Percentiles rank a stretch among this genome's conserved stretches.
These are phyloP conservation scores for Adelosebastes latens DNA, from an alignment of 2,797 vertebrate species.

Conservation along the genomic window DNA sequence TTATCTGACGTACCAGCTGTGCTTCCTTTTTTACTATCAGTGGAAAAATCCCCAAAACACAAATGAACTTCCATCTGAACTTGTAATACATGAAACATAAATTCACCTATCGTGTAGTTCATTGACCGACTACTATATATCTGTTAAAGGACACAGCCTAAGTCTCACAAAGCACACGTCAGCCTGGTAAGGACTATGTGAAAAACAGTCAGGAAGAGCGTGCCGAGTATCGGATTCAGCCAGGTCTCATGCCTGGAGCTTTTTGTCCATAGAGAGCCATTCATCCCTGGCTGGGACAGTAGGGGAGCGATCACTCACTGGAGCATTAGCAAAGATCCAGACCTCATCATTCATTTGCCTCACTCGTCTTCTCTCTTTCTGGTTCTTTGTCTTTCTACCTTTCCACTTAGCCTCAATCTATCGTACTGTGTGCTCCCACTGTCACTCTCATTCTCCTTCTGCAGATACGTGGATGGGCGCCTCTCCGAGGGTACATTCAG, in stretches of 20 bases:
- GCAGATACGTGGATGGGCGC: not conserved
- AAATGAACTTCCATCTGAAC: conserved; percentile 10
- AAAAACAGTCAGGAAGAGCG: conserved; percentile 63
- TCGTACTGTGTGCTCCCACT: not conserved
- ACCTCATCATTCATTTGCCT: conserved; percentile 57
- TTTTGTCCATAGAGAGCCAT: conserved; percentile 61
- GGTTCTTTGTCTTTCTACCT: conserved; percentile 16
- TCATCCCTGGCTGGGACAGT: conserved; percentile 54
- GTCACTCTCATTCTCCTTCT: not conserved
- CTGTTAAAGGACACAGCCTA: conserved; percentile 33
- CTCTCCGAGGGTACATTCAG: conserved; percentile 27
- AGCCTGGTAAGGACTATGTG: conserved; percentile 45
- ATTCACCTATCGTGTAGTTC: conserved; percentile 10
- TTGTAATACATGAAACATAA: conserved; percentile 31
- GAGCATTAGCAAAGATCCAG: conserved; percentile 66
- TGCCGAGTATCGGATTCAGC: conserved; percentile 54
- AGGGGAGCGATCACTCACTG: conserved; percentile 53
- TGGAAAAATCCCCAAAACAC: conserved; percentile 14
- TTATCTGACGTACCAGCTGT: not conserved
- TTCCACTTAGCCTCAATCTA: conserved; percentile 35
- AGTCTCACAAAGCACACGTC: conserved; percentile 29
- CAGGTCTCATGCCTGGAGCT: conserved; percentile 42
- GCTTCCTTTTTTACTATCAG: not conserved
- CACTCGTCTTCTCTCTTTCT: conserved; percentile 28
- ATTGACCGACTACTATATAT: conserved; percentile 34